Base-by-base conservation (phyloP, 2,797 vertebrate genomes). In the Cephalopachus bancanus region DNA sequence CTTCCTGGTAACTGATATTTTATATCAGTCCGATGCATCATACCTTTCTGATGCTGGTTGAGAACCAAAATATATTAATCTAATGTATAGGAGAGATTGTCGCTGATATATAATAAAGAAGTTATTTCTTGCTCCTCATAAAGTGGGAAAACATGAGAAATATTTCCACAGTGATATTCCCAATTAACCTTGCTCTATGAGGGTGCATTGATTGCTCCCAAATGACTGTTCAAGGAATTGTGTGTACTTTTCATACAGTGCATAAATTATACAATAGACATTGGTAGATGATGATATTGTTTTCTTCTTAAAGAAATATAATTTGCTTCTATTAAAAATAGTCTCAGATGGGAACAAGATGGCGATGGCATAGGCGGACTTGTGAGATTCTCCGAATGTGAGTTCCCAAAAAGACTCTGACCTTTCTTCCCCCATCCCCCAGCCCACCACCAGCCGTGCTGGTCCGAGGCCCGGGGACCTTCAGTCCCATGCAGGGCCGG, bases 81-180 rank as follows among this genome's bases (percentile, higher is more conserved):
- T 55, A 85, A 84, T 49, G 16, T 79, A 55, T 37, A 75, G 28
- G 59, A 92, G 55, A 90, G 14, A 64, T 89, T 94, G 78, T 93
- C 37, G 67, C 12, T 72, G 30, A 83, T 49, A 75, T 16, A 9
- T 59, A 67, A 87, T 24, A 89, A 81, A 83, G 83, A 14, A 57
- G 94, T 94, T 65, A 3, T 87, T 86, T 87, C 57, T 71, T 12
- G 74, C 26, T 51, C 10, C 79, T 79, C 72, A 57, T 83, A 79
- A 37, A 90, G 28, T 2, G 12, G 30, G 30, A 22, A 80, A 76
- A 28, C 33, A 51, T 30, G 37, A n/a, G n/a, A 94, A 79, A 3
- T 59, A 91, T 89, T 94, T 93, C 64, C 53, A 24, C 8, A 76
- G 64, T n/a, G 10, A 44, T 60, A 65, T 24, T 5, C 30, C 37